A percentile compares a stretch with the other conserved stretches of the same genome.
Evolutionary conservation across 2,113 vertebrate genomes (phyloP).

Genomic region (Edolisoma coerulescens): DNA sequence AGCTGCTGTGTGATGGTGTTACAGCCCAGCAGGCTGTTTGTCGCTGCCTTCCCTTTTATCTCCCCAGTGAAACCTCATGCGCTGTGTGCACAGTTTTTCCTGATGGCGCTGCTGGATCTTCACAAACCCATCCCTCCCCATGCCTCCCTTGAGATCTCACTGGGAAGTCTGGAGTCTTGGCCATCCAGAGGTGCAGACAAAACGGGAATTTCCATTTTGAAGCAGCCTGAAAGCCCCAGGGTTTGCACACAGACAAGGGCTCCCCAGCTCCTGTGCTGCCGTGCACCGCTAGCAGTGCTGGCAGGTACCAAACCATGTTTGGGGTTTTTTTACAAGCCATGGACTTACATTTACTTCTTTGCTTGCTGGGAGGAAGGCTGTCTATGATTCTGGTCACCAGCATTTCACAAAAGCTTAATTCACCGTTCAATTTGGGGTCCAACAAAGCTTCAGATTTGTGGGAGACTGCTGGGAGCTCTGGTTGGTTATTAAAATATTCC

Average conservation of each 20-base stretch:
- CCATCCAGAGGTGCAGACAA: neutral
- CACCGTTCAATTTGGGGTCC: neutral
- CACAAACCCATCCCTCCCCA: neutral
- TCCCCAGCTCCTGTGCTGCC: neutral
- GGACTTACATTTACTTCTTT: neutral
- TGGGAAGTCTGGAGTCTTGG: neutral
- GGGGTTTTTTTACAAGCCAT: neutral
- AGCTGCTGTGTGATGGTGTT: neutral
- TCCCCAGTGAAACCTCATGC: neutral
- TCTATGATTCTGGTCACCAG: neutral
- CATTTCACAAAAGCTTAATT: neutral
- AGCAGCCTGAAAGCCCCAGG: neutral
- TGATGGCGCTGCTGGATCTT: neutral
- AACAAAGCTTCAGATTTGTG: neutral
- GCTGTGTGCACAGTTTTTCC: fast-evolving
- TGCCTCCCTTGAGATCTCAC: neutral
- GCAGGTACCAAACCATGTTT: neutral
- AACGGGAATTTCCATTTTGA: neutral
- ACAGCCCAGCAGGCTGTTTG: neutral
- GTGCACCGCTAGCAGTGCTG: fast-evolving
- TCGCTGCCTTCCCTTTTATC: neutral
- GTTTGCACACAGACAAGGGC: neutral
- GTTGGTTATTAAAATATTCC: neutral
- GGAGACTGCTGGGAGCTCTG: neutral
- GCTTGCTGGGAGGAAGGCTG: neutral